These are phyloP conservation scores for Aphidius colemani DNA, from an alignment of 2,888 invertebrate genomes.

Conservation along the genomic window DNA sequence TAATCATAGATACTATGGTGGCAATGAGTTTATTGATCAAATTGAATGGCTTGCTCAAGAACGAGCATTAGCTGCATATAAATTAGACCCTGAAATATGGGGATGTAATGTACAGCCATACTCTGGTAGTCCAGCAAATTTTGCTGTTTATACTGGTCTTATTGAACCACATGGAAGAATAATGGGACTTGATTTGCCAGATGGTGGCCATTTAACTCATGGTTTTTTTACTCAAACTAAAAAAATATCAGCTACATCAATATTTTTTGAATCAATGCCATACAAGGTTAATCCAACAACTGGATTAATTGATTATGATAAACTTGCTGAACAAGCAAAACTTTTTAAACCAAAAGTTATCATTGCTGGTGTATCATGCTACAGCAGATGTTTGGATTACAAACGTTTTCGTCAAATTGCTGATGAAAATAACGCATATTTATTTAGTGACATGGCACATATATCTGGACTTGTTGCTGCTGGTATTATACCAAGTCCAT, in stretches of 20 bases:
- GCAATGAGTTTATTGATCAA: slow-evolving; percentile 94
- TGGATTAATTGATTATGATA: slow-evolving; percentile 92
- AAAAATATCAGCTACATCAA: slow-evolving; percentile 94
- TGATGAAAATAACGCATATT: slow-evolving; percentile 80
- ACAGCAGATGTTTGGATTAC: slow-evolving; percentile 91
- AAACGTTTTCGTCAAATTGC: slow-evolving; percentile 83
- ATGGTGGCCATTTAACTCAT: slow-evolving; percentile 95
- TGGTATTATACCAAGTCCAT: slow-evolving; percentile 84
- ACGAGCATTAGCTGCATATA: slow-evolving; percentile 83
- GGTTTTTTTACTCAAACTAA: slow-evolving; percentile 89
- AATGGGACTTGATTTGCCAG: slow-evolving; percentile 95
- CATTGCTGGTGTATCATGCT: slow-evolving; percentile 93
- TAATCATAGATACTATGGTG: slow-evolving; percentile 87
- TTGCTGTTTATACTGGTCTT: slow-evolving; percentile 92
- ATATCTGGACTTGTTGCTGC: slow-evolving; percentile 91
- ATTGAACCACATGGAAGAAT: slow-evolving; percentile 92
- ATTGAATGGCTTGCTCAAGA: slow-evolving; percentile 88
- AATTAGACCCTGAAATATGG: slow-evolving; percentile 84
- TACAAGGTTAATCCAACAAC: slow-evolving; percentile 86
- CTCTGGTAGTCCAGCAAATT: slow-evolving; percentile 91
- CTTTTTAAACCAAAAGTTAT: slow-evolving; percentile 91
- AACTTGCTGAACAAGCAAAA: slow-evolving; percentile 77
- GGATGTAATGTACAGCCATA: slow-evolving; percentile 98
- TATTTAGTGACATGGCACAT: slow-evolving; percentile 97
- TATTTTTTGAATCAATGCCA: slow-evolving; percentile 98